Evolutionary conservation across 1,140 invertebrate genomes (phyloP).

Genomic region (Drosophila saltans): DNA sequence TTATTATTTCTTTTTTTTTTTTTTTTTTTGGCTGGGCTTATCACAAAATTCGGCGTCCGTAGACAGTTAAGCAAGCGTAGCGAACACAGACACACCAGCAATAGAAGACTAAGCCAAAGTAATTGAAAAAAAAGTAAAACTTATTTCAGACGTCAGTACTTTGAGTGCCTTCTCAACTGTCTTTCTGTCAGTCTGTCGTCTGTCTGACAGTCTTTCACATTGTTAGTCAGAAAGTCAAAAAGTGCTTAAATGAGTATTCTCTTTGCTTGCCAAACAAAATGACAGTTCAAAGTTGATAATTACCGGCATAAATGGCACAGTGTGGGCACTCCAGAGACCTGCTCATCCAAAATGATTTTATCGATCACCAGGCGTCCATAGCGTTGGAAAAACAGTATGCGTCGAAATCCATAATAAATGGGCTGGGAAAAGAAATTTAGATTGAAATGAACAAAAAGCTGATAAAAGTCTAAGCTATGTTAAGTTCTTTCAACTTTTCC

Average conservation of each 20-base stretch:
- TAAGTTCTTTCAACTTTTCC: slow-evolving; percentile 5
- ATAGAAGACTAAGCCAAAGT: slow-evolving; percentile 63
- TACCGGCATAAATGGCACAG: slow-evolving; percentile 86
- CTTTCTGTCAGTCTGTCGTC: not conserved
- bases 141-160: slow-evolving; percentile 61
- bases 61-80: slow-evolving; percentile 64
- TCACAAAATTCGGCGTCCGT: slow-evolving; percentile 53
- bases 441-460: not conserved
- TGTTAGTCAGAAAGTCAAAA: slow-evolving; percentile 24
- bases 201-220: slow-evolving; percentile 1
- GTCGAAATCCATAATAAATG: slow-evolving; percentile 81
- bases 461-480: slow-evolving; percentile 8
- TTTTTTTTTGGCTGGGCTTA: slow-evolving; percentile 58
- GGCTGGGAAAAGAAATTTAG: slow-evolving; percentile 51
- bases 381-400: slow-evolving; percentile 85
- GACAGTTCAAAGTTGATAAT: slow-evolving; percentile 55
- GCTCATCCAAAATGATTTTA: slow-evolving; percentile 84
- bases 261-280: not conserved
- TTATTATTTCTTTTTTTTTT: slow-evolving; percentile 65
- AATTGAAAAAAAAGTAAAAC: slow-evolving; percentile 76
- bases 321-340: slow-evolving; percentile 81
- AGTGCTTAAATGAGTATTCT: slow-evolving; percentile 30
- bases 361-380: slow-evolving; percentile 86
- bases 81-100: slow-evolving; percentile 28
- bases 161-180: slow-evolving; percentile 21